These are phyloP conservation scores for Microtus richardsoni DNA, from an alignment of 2,113 vertebrate species.

Conservation along the genomic window DNA sequence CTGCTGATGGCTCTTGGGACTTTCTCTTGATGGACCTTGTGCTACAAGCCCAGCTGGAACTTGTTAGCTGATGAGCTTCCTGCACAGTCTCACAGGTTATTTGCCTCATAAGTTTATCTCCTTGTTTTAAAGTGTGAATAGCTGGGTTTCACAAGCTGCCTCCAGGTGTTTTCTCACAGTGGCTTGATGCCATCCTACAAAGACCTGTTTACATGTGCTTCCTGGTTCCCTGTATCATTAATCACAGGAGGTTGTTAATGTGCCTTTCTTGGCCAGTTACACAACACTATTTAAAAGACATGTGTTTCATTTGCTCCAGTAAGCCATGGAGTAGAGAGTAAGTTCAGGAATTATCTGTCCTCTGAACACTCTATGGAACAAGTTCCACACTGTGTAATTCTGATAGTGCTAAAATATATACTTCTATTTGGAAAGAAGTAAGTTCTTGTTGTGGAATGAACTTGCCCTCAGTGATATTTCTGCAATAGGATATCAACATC, in stretches of 20 bases:
- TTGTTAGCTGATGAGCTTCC: not conserved
- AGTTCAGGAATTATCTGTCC: not conserved
- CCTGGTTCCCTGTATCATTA: not conserved
- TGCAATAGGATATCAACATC: constrained; percentile 14
- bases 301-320: not conserved
- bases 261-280: not conserved
- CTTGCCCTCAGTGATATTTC: not conserved
- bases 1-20: not conserved
- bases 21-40: not conserved
- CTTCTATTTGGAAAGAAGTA: constrained; percentile 37
- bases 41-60: not conserved
- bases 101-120: not conserved
- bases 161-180: not conserved
- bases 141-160: not conserved
- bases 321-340: not conserved
- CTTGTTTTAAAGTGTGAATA: not conserved
- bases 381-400: not conserved
- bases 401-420: not conserved
- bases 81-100: not conserved
- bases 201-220: not conserved
- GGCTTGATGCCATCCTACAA: not conserved
- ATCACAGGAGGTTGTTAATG: not conserved
- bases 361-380: not conserved
- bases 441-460: not conserved
- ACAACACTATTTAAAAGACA: not conserved